These are phyloP conservation scores for Thalassoma bifasciatum DNA, from an alignment of 2,113 vertebrate species.

Conservation along the genomic window DNA sequence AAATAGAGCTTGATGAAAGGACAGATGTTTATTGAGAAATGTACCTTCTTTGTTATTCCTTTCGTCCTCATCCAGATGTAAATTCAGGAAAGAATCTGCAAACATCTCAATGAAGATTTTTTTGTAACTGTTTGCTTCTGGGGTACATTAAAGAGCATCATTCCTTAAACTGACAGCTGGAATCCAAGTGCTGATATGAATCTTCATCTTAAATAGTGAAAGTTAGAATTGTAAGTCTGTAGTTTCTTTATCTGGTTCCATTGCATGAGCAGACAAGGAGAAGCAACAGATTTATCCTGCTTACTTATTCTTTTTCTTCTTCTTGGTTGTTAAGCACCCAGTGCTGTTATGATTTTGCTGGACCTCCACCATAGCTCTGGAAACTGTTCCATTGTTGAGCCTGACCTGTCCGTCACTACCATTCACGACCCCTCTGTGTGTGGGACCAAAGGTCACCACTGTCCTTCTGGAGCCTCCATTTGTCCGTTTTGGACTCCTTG, in stretches of 20 bases:
- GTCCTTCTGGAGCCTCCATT: conserved; percentile 20
- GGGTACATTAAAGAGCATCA: background rate
- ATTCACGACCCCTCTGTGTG: background rate
- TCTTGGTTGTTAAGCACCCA: conserved; percentile 69
- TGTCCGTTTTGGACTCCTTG: background rate
- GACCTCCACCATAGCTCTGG: conserved; percentile 25
- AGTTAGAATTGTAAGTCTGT: background rate
- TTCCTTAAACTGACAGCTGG: background rate
- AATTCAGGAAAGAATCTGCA: background rate
- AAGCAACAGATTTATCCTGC: background rate
- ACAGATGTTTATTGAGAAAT: background rate
- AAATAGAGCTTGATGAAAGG: background rate
- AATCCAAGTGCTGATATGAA: background rate
- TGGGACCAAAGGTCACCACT: background rate
- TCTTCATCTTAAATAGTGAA: background rate
- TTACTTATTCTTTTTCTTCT: conserved; percentile 67
- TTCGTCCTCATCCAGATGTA: background rate
- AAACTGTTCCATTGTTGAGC: conserved; percentile 43
- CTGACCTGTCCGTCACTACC: conserved; percentile 33
- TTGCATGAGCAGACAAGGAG: background rate
- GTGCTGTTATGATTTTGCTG: conserved; percentile 39
- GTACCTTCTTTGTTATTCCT: conserved; percentile 17
- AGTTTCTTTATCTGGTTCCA: background rate
- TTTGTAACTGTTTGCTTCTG: background rate
- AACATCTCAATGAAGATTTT: background rate